Percentiles rank a stretch among this genome's conserved stretches.
These are phyloP conservation scores for Carlito syrichta DNA, from an alignment of 2,113 vertebrate species.

Conservation along the genomic window DNA sequence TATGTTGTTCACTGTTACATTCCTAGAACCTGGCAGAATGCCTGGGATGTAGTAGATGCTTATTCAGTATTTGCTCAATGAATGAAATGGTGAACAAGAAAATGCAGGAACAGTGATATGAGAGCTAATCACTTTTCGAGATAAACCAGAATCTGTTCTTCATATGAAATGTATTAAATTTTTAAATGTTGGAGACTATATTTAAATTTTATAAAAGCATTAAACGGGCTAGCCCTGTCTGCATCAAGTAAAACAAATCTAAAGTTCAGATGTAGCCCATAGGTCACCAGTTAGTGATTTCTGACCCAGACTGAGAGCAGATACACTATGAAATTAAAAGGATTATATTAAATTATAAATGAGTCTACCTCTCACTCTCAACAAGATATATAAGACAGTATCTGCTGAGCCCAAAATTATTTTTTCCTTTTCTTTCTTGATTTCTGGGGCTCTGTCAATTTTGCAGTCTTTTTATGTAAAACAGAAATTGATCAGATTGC, in stretches of 20 bases:
- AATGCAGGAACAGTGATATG: not conserved
- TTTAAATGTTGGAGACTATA: not conserved
- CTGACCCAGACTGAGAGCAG: not conserved
- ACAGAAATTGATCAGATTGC: not conserved
- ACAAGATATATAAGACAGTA: not conserved
- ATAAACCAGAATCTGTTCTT: not conserved
- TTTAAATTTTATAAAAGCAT: not conserved
- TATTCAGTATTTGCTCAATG: not conserved
- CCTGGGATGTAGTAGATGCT: not conserved
- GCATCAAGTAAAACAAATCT: not conserved
- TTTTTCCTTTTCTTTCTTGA: not conserved
- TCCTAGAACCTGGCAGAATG: not conserved
- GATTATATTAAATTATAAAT: not conserved
- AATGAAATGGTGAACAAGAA: not conserved
- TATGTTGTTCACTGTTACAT: not conserved
- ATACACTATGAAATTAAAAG: not conserved
- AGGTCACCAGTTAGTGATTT: not conserved
- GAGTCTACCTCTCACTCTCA: not conserved
- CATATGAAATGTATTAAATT: not conserved
- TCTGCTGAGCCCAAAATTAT: not conserved
- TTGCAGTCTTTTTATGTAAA: not conserved
- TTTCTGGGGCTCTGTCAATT: not conserved
- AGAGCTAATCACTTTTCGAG: not conserved
- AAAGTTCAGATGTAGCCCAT: not conserved
- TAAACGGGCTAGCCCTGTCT: not conserved